phyloP scores from a whole-genome alignment of 2,797 vertebrate species.

The Stomatorhinus walkeri region DNA sequence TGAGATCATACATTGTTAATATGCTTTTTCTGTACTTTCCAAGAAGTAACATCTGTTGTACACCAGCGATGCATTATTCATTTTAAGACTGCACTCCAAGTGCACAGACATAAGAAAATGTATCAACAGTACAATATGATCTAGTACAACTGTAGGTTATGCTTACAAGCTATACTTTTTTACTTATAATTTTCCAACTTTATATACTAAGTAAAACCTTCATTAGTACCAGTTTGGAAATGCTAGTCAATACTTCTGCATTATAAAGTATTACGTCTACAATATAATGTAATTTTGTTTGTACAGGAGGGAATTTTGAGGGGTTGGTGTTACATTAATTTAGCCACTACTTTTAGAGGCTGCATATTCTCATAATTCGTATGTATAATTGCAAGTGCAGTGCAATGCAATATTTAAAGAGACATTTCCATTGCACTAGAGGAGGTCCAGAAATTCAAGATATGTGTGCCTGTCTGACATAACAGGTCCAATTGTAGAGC shows the following conservation, averaged over 20 bases:
- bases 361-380: background rate
- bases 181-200: background rate
- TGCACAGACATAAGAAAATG: background rate
- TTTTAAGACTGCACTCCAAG: background rate
- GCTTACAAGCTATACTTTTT: background rate
- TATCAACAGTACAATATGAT: background rate
- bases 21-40: background rate
- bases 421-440: background rate
- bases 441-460: background rate
- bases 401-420: background rate
- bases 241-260: background rate
- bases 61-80: slow-evolving; percentile 17
- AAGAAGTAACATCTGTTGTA: slow-evolving; percentile 1
- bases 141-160: background rate
- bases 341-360: background rate
- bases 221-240: background rate
- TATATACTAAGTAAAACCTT: background rate
- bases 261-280: background rate
- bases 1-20: slow-evolving; percentile 12
- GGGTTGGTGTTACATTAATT: background rate
- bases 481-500: background rate
- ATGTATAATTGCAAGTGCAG: background rate
- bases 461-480: background rate
- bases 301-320: background rate
- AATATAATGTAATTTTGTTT: background rate